Percentiles rank a stretch among this genome's conserved stretches.
These are phyloP conservation scores for Podarcis siculus DNA, from an alignment of 2,797 vertebrate species.

Conservation along the genomic window DNA sequence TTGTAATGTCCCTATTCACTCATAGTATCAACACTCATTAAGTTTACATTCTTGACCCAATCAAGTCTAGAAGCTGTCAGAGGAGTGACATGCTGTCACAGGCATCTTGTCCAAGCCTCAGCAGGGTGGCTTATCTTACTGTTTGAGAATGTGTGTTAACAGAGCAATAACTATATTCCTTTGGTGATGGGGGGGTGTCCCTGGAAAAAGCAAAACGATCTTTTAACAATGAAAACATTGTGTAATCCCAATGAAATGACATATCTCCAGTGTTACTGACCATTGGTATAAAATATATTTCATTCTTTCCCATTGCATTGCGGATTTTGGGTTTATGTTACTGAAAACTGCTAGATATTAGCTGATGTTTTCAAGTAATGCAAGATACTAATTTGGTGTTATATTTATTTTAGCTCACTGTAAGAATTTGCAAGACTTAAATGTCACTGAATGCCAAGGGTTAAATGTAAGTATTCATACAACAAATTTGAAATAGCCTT, in stretches of 20 bases:
- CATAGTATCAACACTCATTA: neutral
- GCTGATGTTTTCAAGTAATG: neutral
- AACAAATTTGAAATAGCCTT: neutral
- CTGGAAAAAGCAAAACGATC: neutral
- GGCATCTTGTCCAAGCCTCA: neutral
- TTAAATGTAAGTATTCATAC: slow-evolving; percentile 81
- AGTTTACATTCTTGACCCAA: neutral
- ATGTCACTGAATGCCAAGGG: slow-evolving; percentile 83
- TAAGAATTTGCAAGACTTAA: slow-evolving; percentile 86
- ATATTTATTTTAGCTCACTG: slow-evolving; percentile 81
- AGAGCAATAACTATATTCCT: neutral
- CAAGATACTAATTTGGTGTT: neutral
- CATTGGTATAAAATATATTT: no score
- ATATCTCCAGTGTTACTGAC: neutral
- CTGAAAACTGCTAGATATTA: neutral
- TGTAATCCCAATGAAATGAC: neutral
- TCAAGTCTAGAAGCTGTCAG: neutral
- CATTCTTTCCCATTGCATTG: neutral
- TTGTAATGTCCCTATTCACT: neutral
- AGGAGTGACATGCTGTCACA: neutral
- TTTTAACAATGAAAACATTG: neutral
- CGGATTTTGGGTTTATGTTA: neutral
- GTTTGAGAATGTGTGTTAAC: neutral
- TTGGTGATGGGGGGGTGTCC: neutral
- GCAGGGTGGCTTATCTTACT: neutral